A percentile compares a stretch with the other conserved stretches of the same genome.
phyloP scores from a whole-genome alignment of 2,888 invertebrate genomes.

The Meta bourneti region DNA sequence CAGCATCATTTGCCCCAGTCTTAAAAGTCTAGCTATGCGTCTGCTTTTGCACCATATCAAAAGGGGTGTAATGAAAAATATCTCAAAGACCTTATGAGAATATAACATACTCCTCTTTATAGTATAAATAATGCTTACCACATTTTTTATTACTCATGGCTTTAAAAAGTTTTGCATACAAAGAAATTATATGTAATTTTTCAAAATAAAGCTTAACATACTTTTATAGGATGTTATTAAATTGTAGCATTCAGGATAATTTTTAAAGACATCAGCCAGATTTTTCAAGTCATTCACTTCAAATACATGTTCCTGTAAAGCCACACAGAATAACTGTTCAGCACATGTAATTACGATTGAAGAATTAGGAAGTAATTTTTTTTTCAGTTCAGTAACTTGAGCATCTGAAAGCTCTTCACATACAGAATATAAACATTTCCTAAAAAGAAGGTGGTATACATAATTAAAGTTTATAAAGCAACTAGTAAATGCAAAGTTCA shows the following conservation, averaged over 20 bases:
- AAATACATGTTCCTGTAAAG: constrained; percentile 3
- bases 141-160: no score
- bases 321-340: constrained; percentile 37
- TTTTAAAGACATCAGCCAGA: not conserved
- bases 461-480: no score
- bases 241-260: not conserved
- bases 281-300: constrained; percentile 2
- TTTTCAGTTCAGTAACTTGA: constrained; percentile 10
- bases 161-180: no score
- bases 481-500: no score
- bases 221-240: constrained; percentile 36
- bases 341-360: constrained; percentile 12
- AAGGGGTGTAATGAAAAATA: no score
- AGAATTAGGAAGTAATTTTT: not conserved
- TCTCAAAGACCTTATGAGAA: no score
- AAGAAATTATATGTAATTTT: no score
- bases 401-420: constrained; percentile 34
- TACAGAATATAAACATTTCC: constrained; percentile 33
- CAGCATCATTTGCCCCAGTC: no score
- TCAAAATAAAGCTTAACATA: not conserved
- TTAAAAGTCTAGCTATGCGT: no score
- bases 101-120: no score
- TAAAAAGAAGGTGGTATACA: not conserved
- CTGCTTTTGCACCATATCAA: no score
- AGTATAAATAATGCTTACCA: no score